Evolutionary conservation across 1,140 invertebrate species (phyloP).

Genomic region (Atta colombica): DNA sequence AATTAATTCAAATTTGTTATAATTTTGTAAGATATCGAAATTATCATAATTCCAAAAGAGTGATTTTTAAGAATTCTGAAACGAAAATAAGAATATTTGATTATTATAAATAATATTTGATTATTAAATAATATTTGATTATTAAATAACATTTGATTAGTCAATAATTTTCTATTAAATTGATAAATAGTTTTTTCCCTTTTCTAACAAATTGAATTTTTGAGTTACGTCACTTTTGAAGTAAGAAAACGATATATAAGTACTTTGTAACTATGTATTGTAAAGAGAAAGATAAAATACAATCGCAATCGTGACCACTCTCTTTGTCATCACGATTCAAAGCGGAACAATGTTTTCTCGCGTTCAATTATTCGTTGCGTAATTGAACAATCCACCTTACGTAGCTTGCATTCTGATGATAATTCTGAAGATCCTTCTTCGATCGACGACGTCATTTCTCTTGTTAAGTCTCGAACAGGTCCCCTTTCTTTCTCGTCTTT

Average conservation of each 20-base stretch:
- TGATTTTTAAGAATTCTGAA: no score
- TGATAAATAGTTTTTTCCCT: no score
- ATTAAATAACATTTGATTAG: no score
- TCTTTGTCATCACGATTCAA: slow-evolving; percentile 56
- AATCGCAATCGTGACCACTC: slow-evolving; percentile 29
- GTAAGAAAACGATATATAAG: background rate
- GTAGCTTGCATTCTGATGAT: slow-evolving; percentile 54
- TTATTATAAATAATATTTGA: no score
- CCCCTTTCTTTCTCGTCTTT: background rate
- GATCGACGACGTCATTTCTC: slow-evolving; percentile 35
- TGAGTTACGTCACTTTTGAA: no score
- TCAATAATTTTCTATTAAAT: no score
- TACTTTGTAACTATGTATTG: slow-evolving; percentile 1
- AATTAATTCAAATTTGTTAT: no score
- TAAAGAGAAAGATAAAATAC: slow-evolving; percentile 13
- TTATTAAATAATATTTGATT: no score
- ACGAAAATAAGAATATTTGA: no score
- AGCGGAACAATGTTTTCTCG: slow-evolving; percentile 52
- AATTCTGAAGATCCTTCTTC: slow-evolving; percentile 47
- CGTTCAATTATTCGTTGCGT: slow-evolving; percentile 60
- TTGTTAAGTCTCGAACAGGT: background rate
- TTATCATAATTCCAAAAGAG: no score
- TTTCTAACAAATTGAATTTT: no score
- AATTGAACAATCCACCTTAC: slow-evolving; percentile 55
- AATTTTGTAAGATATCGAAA: no score